Evolutionary conservation across 2,113 vertebrate species (phyloP), one percentile per base, ranked within the genome.

Genomic region (Pseudois nayaur): DNA sequence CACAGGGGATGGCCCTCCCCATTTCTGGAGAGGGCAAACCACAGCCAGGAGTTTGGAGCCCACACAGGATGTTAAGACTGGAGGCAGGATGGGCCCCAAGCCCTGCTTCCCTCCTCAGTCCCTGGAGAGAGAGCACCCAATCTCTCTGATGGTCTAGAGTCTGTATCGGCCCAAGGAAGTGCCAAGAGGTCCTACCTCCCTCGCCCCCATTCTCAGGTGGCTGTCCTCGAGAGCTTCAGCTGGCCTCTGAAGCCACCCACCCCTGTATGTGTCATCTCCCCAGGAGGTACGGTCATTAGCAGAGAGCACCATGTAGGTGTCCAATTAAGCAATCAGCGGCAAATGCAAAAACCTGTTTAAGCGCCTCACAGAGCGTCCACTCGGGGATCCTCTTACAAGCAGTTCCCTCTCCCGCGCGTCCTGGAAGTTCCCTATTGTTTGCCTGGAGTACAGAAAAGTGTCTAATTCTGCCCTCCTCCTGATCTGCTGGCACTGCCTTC

Each of bases 361-460:
- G 83, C 79, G 67, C 92, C 36, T 67, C 85, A 14, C 89, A 74
- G 84, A 94, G 89, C 87, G 86, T 89, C 95, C 89, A 81, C 93
- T 52, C 0, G 9, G 71, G 96, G 78, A 96, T 98, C 98, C 84
- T 97, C 93, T 98, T 96, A 97, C 97, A 93, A 95, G 88, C 64
- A 85, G 19, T 79, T 93, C 95, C 88, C 94, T 95, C 90, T 89
- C 82, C 89, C 1, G 11, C 40, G 97, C 97, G 94, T 97, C 98
- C 97, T 95, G 98, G 96, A 97, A 97, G 97, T 96, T 96, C 95
- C 91, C 93, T 62, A 91, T 93, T 97, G 95, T 98, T 97, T 90
- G 87, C 52, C 74, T 84, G 76, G 54, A 90, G 55, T 87, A 64
- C 40, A 96, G 55, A 89, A 55, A 87, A 94, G 88, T 91, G 85